A percentile compares a stretch with the other conserved stretches of the same genome.
These are phyloP conservation scores for Zootoca vivipara DNA, from an alignment of 2,113 vertebrate genomes.

Conservation along the genomic window DNA sequence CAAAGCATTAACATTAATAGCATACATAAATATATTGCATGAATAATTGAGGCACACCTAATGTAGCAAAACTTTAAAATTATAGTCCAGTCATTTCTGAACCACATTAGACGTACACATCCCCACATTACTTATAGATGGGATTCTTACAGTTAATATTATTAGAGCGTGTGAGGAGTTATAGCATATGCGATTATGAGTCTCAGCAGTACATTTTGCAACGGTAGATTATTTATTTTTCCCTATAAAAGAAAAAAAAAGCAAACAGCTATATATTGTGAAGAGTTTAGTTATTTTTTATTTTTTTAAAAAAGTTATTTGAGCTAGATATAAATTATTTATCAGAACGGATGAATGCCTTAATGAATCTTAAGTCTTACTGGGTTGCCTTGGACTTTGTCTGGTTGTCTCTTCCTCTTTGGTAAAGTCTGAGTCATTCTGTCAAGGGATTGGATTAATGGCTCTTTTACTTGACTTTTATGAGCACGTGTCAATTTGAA, in stretches of 20 bases:
- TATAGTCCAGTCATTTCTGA: slow-evolving; percentile 60
- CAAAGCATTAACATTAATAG: slow-evolving; percentile 31
- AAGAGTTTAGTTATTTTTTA: neutral
- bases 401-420: neutral
- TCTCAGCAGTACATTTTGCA: slow-evolving; percentile 49
- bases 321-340: slow-evolving; percentile 57
- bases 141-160: slow-evolving; percentile 61
- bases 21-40: slow-evolving; percentile 39
- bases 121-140: slow-evolving; percentile 54
- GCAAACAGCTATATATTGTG: neutral
- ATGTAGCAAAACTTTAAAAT: slow-evolving; percentile 59
- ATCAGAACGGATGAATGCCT: slow-evolving; percentile 41
- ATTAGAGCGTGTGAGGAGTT: slow-evolving; percentile 37
- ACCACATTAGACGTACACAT: slow-evolving; percentile 16
- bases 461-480: neutral
- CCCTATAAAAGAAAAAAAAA: slow-evolving; percentile 34
- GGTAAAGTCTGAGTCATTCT: neutral
- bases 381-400: slow-evolving; percentile 1
- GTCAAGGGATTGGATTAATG: neutral
- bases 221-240: slow-evolving; percentile 40
- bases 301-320: slow-evolving; percentile 8
- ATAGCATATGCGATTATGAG: slow-evolving; percentile 31
- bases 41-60: slow-evolving; percentile 59
- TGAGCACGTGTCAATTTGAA: neutral
- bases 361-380: slow-evolving; percentile 14